Evolutionary conservation across 2,113 vertebrate genomes (phyloP), one percentile per base, ranked within the genome.

Genomic region (Trichomycterus rosablanca): DNA sequence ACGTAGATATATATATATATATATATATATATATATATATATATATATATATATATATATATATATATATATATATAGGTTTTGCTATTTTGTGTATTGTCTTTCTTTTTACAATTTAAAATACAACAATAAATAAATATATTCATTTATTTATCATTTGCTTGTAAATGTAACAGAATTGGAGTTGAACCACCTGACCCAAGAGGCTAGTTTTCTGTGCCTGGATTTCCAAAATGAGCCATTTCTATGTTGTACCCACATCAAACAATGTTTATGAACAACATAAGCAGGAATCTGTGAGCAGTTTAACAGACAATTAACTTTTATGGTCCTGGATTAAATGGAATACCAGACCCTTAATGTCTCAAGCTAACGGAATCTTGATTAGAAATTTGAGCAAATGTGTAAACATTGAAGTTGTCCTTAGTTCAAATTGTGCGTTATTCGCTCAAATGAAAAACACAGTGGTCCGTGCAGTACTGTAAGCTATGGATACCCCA

Each of bases 251-350:
- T 76, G 77, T 78, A 80, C 81, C 84, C 79, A 76, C 84, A 84
- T 86, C 85, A 84, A 88, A 87, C 85, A 86, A 80, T 81, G 80
- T 81, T 82, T 81, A 80, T 83, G 83, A 87, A 83, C 83, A 85
- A 82, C 81, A 78, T 76, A 84, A 85, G 83, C n/a, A 73, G 83
- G 80, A 82, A 85, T 81, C 80, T 80, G 82, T 79, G 81, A 81
- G 82, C 83, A 83, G 84, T 86, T 87, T 84, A 82, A 87, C 83
- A 85, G 79, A 84, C 85, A 84, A 86, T 88, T 86, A 86, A 86
- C 81, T 78, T 81, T 82, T 83, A 84, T 83, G 79, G 80, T 51
- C 71, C 81, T 75, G 78, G 80, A 74, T 76, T 78, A 80, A 86
- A 85, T 80, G 81, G 84, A 85, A 85, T 82, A 85, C 79, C 73